Evolutionary conservation across 2,888 invertebrate species (phyloP).

Genomic region (Volucella bombylans): DNA sequence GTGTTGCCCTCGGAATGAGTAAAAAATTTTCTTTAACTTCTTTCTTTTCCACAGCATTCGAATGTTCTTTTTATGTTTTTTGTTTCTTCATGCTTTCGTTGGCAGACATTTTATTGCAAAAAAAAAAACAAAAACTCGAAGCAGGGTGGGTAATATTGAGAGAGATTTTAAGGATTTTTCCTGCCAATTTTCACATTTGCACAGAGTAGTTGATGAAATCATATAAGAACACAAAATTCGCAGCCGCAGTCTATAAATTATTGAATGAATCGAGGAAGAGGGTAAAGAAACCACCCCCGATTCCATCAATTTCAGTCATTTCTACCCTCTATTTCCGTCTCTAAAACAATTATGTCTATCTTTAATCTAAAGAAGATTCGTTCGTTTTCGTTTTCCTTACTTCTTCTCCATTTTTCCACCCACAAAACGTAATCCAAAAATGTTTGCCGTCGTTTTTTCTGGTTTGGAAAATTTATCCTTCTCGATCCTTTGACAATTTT

Average conservation of each 20-base stretch:
- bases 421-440: conserved; percentile 57
- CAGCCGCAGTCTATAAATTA: conserved; percentile 8
- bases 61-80: conserved; percentile 1
- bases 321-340: not conserved
- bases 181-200: not conserved
- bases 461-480: conserved; percentile 32
- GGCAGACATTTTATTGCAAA: not conserved
- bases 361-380: conserved; percentile 29
- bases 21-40: conserved; percentile 50
- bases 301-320: not conserved
- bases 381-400: conserved; percentile 56
- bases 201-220: not conserved
- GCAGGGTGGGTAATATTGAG: not conserved
- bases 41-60: not conserved
- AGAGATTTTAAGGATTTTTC: not conserved
- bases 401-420: conserved; percentile 56
- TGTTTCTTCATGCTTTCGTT: not conserved
- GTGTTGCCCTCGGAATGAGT: conserved; percentile 80
- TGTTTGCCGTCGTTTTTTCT: conserved; percentile 13
- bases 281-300: conserved; percentile 21
- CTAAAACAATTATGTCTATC: conserved; percentile 45
- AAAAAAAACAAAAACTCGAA: too few relatives aligned
- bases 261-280: not conserved
- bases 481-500: conserved; percentile 8
- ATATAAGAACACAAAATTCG: not conserved